These are phyloP conservation scores for Miopithecus talapoin DNA, from an alignment of 2,797 vertebrate genomes.

Conservation along the genomic window DNA sequence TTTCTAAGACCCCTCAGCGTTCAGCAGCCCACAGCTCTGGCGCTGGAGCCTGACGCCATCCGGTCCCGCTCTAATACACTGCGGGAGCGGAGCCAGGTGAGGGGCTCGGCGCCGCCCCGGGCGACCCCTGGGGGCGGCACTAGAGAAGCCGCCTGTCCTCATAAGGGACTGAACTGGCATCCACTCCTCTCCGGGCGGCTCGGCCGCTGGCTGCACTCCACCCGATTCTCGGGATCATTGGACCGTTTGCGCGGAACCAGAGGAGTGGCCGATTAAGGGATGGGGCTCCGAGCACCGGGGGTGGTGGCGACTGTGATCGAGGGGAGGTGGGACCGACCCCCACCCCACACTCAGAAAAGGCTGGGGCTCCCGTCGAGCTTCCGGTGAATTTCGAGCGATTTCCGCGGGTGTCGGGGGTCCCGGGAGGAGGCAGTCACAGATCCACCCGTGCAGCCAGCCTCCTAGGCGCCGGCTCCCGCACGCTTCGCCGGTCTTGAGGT, in stretches of 20 bases:
- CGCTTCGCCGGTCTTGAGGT: neutral
- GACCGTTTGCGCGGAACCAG: constrained; percentile 79
- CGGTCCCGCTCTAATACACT: constrained; percentile 78
- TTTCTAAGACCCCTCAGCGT: constrained; percentile 85
- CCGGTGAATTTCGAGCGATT: neutral
- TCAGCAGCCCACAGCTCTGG: constrained; percentile 80
- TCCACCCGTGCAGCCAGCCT: neutral
- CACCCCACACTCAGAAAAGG: neutral
- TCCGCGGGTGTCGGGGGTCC: neutral
- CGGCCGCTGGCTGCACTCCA: neutral
- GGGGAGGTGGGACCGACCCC: neutral
- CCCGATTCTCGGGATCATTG: constrained; percentile 45
- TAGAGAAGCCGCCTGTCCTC: neutral
- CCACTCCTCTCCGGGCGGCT: neutral
- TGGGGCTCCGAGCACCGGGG: neutral
- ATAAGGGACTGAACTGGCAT: neutral
- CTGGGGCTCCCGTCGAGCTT: neutral
- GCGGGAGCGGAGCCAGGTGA: constrained; percentile 86
- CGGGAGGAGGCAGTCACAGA: neutral
- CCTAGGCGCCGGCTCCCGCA: neutral
- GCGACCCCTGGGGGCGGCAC: neutral
- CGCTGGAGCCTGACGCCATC: constrained; percentile 79
- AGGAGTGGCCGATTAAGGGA: constrained; percentile 62
- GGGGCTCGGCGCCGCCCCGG: constrained; percentile 53
- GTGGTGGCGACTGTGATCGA: neutral